Evolutionary conservation across 2,888 invertebrate genomes (phyloP).

Genomic region (Andrena dorsata): DNA sequence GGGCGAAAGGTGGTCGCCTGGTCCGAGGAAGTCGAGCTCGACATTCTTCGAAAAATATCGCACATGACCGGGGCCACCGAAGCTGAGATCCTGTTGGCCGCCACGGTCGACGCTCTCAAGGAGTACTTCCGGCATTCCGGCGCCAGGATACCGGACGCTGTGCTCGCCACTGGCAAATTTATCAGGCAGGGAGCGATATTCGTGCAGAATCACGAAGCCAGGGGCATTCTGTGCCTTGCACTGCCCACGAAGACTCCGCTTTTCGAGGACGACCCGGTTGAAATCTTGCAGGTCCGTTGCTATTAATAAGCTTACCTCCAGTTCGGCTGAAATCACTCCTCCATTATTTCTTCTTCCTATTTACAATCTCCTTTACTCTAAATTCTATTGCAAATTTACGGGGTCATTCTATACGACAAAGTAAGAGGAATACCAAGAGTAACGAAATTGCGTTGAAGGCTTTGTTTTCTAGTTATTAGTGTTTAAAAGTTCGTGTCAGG

Average conservation of each 20-base stretch:
- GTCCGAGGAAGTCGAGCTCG: slow-evolving; percentile 88
- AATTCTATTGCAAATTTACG: too few species aligned
- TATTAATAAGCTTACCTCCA: neutral
- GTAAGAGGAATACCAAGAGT: too few species aligned
- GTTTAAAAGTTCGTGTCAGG: too few species aligned
- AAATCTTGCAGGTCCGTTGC: slow-evolving; percentile 78
- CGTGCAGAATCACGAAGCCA: slow-evolving; percentile 84
- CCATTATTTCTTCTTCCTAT: too few species aligned
- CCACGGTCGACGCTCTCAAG: slow-evolving; percentile 88
- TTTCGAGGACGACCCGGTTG: slow-evolving; percentile 82
- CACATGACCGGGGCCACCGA: slow-evolving; percentile 88
- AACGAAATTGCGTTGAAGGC: too few species aligned
- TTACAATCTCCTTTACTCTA: too few species aligned
- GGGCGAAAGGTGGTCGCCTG: slow-evolving; percentile 91
- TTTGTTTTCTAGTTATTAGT: too few species aligned
- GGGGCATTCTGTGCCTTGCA: slow-evolving; percentile 89
- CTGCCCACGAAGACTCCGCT: slow-evolving; percentile 86
- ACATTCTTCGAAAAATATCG: slow-evolving; percentile 87
- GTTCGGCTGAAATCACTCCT: too few species aligned
- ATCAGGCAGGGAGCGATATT: slow-evolving; percentile 87
- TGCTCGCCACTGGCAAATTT: slow-evolving; percentile 89
- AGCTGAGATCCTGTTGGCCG: slow-evolving; percentile 88
- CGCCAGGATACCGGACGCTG: slow-evolving; percentile 86
- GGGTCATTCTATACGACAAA: too few species aligned
- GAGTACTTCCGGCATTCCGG: slow-evolving; percentile 88